These are phyloP conservation scores for Myocastor coypus DNA, from an alignment of 2,113 vertebrate genomes.

Conservation along the genomic window DNA sequence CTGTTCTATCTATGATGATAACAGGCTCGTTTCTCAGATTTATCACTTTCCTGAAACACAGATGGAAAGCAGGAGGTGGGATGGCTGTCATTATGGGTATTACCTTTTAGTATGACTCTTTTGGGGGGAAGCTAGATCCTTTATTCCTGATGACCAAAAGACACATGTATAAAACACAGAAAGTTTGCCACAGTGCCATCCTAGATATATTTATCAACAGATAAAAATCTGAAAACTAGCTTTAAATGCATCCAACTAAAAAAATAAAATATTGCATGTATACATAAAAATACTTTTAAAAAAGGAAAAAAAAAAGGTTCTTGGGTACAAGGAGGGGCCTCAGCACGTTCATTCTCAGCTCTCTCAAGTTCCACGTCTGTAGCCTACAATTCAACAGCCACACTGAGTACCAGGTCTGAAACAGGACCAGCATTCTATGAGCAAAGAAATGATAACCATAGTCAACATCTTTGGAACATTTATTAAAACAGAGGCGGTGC, in stretches of 20 bases:
- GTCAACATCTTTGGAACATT: background rate
- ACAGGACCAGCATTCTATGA: background rate
- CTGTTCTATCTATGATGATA: background rate
- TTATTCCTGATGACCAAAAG: constrained; percentile 58
- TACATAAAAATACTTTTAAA: background rate
- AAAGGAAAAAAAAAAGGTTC: background rate
- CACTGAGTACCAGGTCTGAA: constrained; percentile 28
- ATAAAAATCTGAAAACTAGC: constrained; percentile 37
- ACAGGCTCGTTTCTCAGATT: constrained; percentile 9
- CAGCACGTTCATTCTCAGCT: background rate
- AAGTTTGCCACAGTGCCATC: background rate
- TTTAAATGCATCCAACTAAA: background rate
- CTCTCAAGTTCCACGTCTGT: background rate
- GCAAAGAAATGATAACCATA: background rate
- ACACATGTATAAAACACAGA: background rate
- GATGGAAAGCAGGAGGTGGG: background rate
- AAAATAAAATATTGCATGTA: constrained; percentile 27
- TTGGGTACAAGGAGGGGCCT: background rate
- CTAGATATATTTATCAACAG: constrained; percentile 47
- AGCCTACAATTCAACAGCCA: constrained; percentile 39
- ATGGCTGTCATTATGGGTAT: background rate
- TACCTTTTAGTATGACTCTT: background rate
- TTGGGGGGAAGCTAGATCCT: background rate
- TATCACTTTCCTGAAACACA: background rate
- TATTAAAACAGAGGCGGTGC: background rate